A percentile compares a stretch with the other conserved stretches of the same genome.
phyloP scores from a whole-genome alignment of 2,113 vertebrate species.

The Ammospiza nelsoni region DNA sequence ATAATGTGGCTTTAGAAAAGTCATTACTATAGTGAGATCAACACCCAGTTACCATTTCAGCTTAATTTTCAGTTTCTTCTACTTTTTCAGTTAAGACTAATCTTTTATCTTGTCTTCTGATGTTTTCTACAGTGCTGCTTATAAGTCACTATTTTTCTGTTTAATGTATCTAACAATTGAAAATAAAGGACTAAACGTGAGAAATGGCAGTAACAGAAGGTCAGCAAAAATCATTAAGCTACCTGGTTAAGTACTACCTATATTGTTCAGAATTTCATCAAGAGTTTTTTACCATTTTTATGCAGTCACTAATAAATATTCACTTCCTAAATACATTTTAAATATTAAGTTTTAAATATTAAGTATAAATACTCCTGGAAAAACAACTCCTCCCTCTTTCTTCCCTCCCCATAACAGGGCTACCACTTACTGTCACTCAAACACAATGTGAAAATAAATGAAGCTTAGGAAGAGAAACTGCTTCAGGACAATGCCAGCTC shows the following conservation, averaged over 20 bases:
- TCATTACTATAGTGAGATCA: neutral
- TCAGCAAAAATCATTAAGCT: neutral
- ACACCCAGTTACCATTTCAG: neutral
- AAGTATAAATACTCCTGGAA: neutral
- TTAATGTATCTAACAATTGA: neutral
- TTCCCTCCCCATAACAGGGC: neutral
- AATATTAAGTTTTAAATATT: neutral
- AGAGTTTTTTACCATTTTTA: neutral
- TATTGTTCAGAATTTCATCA: neutral
- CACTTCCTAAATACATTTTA: neutral
- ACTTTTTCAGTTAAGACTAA: neutral
- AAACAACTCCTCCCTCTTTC: neutral
- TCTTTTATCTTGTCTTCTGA: neutral
- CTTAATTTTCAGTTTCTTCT: neutral
- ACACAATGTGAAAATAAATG: neutral
- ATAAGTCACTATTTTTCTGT: neutral
- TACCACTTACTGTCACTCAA: neutral
- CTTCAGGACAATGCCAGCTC: neutral
- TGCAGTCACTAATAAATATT: neutral
- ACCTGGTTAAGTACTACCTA: neutral
- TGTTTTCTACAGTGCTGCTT: neutral
- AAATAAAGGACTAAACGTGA: neutral
- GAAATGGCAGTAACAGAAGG: neutral
- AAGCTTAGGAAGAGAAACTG: neutral
- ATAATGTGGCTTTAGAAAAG: neutral